These are phyloP conservation scores for Heteromurus nitidus DNA, from an alignment of 2,888 invertebrate species.

Conservation along the genomic window DNA sequence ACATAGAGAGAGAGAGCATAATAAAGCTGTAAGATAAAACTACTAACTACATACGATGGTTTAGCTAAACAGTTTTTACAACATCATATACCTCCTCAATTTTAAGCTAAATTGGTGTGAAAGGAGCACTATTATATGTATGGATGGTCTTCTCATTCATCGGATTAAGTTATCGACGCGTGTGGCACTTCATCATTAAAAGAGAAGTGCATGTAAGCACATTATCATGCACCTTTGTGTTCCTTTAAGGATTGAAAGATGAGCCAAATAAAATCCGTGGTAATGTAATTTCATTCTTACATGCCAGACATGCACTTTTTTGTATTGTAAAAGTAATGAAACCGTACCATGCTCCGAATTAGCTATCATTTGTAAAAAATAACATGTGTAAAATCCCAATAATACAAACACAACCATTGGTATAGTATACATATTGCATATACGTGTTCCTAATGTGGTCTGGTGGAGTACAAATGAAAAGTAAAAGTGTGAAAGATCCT, in stretches of 20 bases:
- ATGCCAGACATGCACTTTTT: background rate
- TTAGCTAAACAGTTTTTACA: no score
- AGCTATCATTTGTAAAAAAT: constrained; percentile 51
- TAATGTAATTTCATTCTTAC: background rate
- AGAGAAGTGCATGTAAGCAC: background rate
- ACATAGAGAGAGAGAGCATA: constrained; percentile 16
- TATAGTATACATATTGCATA: constrained; percentile 4
- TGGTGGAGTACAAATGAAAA: constrained; percentile 22
- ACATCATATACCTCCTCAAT: no score
- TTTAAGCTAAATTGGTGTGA: no score
- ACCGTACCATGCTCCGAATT: constrained; percentile 17
- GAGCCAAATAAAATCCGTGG: background rate
- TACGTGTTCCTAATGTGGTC: background rate
- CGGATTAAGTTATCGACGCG: constrained; percentile 36
- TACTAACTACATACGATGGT: no score
- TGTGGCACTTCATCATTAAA: constrained; percentile 22
- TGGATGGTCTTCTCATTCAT: background rate
- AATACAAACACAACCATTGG: constrained; percentile 11
- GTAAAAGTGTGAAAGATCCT: constrained; percentile 56
- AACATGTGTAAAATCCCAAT: constrained; percentile 36
- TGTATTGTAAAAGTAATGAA: background rate
- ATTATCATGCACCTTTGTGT: background rate
- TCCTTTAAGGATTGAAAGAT: background rate
- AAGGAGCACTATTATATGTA: no score
- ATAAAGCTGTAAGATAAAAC: no score